Evolutionary conservation across 2,797 vertebrate genomes (phyloP).

Genomic region (Syndactyla subalaris): DNA sequence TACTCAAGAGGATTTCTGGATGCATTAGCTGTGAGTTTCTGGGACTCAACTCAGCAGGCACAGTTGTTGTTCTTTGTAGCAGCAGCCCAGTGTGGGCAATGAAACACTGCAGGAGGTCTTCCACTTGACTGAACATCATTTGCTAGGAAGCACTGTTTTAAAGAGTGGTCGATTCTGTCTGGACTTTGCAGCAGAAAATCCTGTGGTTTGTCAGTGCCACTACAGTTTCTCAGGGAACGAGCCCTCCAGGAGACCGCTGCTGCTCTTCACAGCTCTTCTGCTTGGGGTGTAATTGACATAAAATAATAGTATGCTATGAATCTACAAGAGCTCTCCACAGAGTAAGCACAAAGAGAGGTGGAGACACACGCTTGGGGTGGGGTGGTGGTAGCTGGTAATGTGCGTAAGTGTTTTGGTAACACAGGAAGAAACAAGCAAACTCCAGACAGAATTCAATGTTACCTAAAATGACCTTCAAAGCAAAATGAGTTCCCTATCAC

Average conservation of each 20-base stretch:
- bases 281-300: neutral
- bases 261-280: neutral
- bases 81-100: neutral
- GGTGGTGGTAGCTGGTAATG: neutral
- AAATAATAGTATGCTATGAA: neutral
- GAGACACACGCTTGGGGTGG: neutral
- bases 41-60: conserved; percentile 12
- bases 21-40: neutral
- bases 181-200: conserved; percentile 1
- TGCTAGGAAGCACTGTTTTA: neutral
- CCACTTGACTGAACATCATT: conserved; percentile 19
- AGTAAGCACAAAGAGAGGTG: neutral
- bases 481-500: neutral
- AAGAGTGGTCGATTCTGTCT: conserved; percentile 13
- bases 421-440: neutral
- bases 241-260: neutral
- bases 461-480: conserved; percentile 17
- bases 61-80: neutral
- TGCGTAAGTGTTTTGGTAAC: neutral
- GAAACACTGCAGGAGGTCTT: conserved; percentile 28
- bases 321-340: neutral
- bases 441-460: neutral
- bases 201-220: neutral
- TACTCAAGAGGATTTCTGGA: neutral
- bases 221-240: neutral